Evolutionary conservation across 2,113 vertebrate species (phyloP), one percentile per base, ranked within the genome.

Genomic region (Tachycineta bicolor): DNA sequence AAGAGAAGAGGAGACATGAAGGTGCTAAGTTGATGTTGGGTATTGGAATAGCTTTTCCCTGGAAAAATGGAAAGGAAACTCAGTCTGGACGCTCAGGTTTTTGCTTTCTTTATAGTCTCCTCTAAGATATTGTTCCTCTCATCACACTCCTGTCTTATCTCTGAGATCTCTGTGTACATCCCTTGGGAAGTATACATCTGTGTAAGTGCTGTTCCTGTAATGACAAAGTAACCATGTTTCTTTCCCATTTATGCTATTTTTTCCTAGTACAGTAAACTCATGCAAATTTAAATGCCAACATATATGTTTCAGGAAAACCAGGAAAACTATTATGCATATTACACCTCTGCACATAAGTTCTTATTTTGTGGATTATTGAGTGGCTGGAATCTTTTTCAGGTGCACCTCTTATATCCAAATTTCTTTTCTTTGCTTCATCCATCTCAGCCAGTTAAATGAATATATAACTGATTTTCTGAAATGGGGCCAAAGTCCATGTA

Each of bases 381-480:
- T 83, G 91, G 46, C 78, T 84, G 88, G 78, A 94, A 58, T 84
- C 28, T 89, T 91, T 96, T 94, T 95, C 94, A 95, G 96, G 94
- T 96, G 92, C n/a, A 50, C 70, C 58, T 94, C 81, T 84, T 70
- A 56, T 63, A 81, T 71, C 81, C 74, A 50, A 47, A 11, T 85
- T 89, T 94, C 89, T 95, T 96, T 94, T 71, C 93, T 93, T 95
- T 95, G 59, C 93, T 94, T 96, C 68, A 81, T 88, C 79, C 75
- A 49, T 95, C 64, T 88, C 85, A 95, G 90, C 76, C 83, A 90
- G 76, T 92, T 96, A 93, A 96, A 94, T 56, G 64, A 91, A 80
- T 47, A 29, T 89, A 90, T 90, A 87, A 92, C 80, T 60, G 94
- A 80, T 91, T 92, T 93, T 95, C 93, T 97, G 96, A 96, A 96